Conservation (phyloP, 2,797 vertebrate genomes). For the Enteromius unitaeniatus region DNA sequence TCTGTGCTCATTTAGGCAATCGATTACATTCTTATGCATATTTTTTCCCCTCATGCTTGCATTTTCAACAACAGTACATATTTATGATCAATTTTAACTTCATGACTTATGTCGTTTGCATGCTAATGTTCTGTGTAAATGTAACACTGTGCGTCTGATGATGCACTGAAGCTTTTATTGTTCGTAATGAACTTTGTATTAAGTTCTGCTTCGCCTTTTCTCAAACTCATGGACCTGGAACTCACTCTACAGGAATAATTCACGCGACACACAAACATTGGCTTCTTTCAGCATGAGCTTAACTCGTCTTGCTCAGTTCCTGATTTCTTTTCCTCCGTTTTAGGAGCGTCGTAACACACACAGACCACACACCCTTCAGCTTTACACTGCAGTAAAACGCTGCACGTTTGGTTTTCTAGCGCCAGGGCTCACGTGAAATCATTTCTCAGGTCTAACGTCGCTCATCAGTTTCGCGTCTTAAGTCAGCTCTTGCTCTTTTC, state of each 20-base stretch:
- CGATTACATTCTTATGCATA: neutral
- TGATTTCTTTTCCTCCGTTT: slow-evolving; percentile 52
- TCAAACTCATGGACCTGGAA: neutral
- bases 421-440: slow-evolving; percentile 55
- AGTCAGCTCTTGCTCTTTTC: slow-evolving; percentile 56
- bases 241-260: neutral
- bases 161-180: neutral
- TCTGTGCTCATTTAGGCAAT: neutral
- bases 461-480: slow-evolving; percentile 57
- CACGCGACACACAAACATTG: neutral
- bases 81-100: neutral
- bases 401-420: slow-evolving; percentile 8
- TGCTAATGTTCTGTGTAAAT: neutral
- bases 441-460: slow-evolving; percentile 75
- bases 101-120: neutral
- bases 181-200: neutral
- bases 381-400: slow-evolving; percentile 34
- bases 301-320: neutral
- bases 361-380: neutral
- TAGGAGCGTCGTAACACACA: slow-evolving; percentile 43
- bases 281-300: slow-evolving; percentile 15
- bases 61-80: neutral
- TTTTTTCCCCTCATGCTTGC: neutral
- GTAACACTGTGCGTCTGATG: neutral
- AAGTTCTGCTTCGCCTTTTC: slow-evolving; percentile 21